Percentiles rank a stretch among this genome's conserved stretches.
phyloP scores from a whole-genome alignment of 2,113 vertebrate species.

The Gasterosteus aculeatus region DNA sequence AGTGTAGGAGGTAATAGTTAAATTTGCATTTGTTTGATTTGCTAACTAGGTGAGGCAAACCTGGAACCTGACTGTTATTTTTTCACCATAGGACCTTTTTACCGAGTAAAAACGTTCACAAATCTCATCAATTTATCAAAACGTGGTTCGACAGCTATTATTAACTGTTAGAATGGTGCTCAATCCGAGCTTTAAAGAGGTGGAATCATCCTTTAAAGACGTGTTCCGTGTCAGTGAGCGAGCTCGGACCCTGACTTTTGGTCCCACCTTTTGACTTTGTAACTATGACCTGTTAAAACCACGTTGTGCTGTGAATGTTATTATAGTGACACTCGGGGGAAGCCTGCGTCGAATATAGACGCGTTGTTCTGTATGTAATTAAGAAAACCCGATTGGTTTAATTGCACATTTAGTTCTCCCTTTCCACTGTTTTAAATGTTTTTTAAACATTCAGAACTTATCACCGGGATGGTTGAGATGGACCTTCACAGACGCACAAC shows the following conservation, averaged over 20 bases:
- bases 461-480: neutral
- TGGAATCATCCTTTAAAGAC: neutral
- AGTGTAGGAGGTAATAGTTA: neutral
- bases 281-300: neutral
- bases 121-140: neutral
- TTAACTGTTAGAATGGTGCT: neutral
- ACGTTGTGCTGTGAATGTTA: neutral
- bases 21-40: neutral
- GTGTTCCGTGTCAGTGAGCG: neutral
- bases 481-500: neutral
- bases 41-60: no score
- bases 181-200: no score
- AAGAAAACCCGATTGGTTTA: neutral
- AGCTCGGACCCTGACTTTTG: neutral
- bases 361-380: neutral
- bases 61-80: neutral
- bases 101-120: neutral
- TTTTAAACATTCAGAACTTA: neutral
- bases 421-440: slow-evolving; percentile 4
- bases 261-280: neutral
- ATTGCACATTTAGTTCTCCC: neutral
- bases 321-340: neutral
- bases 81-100: neutral
- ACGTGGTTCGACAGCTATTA: neutral
- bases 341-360: neutral